Evolutionary conservation across 2,888 invertebrate species (phyloP).

Genomic region (Chrysolina americana): DNA sequence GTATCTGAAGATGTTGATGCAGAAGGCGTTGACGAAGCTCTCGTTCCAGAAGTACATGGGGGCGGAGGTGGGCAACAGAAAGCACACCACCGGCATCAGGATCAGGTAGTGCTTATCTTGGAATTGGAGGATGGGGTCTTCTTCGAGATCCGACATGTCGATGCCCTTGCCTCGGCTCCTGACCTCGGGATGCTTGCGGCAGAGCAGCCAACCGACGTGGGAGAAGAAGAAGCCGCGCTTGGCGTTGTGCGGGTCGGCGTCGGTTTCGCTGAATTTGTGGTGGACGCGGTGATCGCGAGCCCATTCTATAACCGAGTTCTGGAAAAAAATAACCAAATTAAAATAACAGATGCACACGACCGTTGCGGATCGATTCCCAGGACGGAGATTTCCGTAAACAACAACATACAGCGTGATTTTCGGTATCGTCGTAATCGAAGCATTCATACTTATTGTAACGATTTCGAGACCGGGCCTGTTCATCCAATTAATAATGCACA

Average conservation of each 20-base stretch:
- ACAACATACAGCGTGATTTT: too few species aligned
- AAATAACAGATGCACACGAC: too few species aligned
- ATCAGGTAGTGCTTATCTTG: constrained; percentile 89
- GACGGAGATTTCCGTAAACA: too few species aligned
- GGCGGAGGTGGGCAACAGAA: constrained; percentile 81
- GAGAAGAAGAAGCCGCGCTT: constrained; percentile 91
- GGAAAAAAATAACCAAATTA: too few species aligned
- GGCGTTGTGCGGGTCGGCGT: constrained; percentile 90
- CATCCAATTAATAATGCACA: too few species aligned
- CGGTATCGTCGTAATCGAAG: too few species aligned
- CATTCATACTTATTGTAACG: too few species aligned
- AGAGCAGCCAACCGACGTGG: constrained; percentile 93
- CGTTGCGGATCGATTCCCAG: too few species aligned
- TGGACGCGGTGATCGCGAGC: constrained; percentile 84
- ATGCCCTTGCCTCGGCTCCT: constrained; percentile 84
- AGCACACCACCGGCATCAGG: constrained; percentile 81
- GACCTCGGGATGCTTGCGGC: constrained; percentile 91
- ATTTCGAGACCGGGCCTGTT: too few species aligned
- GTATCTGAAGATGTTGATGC: constrained; percentile 83
- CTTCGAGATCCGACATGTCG: constrained; percentile 87
- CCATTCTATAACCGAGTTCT: constrained; percentile 93
- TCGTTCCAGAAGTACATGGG: constrained; percentile 87
- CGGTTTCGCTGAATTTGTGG: constrained; percentile 88
- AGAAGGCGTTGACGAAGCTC: constrained; percentile 77
- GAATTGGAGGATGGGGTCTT: constrained; percentile 87